Conservation (phyloP, 2,797 vertebrate genomes). For the Serranus cabrilla region DNA sequence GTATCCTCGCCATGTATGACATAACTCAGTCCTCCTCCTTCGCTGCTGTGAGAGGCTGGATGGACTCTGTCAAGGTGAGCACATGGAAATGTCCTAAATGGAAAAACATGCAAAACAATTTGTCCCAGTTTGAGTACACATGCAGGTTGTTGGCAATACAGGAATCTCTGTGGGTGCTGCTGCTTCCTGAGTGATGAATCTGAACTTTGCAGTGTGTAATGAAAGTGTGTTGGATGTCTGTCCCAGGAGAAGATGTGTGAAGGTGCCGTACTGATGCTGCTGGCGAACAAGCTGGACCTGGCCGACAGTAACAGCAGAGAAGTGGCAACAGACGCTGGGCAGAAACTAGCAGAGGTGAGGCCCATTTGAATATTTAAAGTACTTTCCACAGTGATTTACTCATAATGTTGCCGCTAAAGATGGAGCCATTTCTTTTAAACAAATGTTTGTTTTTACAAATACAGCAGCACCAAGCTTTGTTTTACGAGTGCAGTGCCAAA, state of each 20-base stretch:
- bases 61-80: conserved; percentile 87
- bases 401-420: not conserved
- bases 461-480: conserved; percentile 88
- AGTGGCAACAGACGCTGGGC: conserved; percentile 81
- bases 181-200: not conserved
- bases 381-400: conserved; percentile 27
- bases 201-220: not conserved
- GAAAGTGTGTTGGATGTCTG: conserved; percentile 11
- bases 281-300: conserved; percentile 86
- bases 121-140: conserved; percentile 55
- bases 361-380: conserved; percentile 51
- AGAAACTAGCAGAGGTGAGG: conserved; percentile 85
- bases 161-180: not conserved
- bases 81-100: conserved; percentile 21
- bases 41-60: conserved; percentile 84
- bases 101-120: conserved; percentile 63
- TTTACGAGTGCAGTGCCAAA: conserved; percentile 89
- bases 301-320: conserved; percentile 52
- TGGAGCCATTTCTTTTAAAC: not conserved
- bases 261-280: conserved; percentile 83
- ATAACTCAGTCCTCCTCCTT: conserved; percentile 82
- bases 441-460: conserved; percentile 9
- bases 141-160: not conserved
- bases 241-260: conserved; percentile 85
- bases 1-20: conserved; percentile 89